Evolutionary conservation across 2,113 vertebrate species (phyloP), one percentile per base, ranked within the genome.

Genomic region (Sylvietta virens): DNA sequence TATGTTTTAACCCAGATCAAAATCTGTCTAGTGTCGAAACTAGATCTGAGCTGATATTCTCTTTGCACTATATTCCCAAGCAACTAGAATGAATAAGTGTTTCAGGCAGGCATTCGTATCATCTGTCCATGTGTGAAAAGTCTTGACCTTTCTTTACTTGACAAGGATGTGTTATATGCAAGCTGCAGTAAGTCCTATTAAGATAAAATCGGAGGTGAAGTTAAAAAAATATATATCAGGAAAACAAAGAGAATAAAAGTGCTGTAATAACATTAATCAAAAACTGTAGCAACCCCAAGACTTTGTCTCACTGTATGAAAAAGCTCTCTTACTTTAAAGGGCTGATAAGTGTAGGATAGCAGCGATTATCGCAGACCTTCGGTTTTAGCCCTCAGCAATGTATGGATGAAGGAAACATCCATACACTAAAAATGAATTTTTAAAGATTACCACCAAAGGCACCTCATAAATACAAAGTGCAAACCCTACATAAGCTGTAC

Each of bases 351-450:
- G 4, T 22, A 62, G 23, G 17, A 73, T 35, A 83, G 45, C 53
- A 87, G 53, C 10, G 15, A 81, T 60, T 81, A 94, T 13, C 39
- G 24, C 40, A 91, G 56, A 45, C 28, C 30, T 88, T 40, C 81
- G 65, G 90, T 86, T 84, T n/a, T 35, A 92, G 51, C 88, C 69
- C 47, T 47, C 77, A 91, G 86, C 44, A 89, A 82, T 10, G 3
- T 37, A 65, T 13, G 51, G 15, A 48, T 94, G 87, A 71, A 50
- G 31, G 79, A 96, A 96, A 90, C 24, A 71, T n/a, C n/a, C n/a
- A n/a, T n/a, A 57, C 92, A 73, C n/a, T 30, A 45, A 95, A 95
- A 60, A 80, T 86, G 30, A 87, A 91, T 92, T 94, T 95, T 96
- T 88, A 85, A 96, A 88, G 44, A 65, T 95, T 83, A 83, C 73